A percentile compares a stretch with the other conserved stretches of the same genome.
Conservation (phyloP, 1,140 invertebrate genomes). For the Brachionus plicatilis region DNA sequence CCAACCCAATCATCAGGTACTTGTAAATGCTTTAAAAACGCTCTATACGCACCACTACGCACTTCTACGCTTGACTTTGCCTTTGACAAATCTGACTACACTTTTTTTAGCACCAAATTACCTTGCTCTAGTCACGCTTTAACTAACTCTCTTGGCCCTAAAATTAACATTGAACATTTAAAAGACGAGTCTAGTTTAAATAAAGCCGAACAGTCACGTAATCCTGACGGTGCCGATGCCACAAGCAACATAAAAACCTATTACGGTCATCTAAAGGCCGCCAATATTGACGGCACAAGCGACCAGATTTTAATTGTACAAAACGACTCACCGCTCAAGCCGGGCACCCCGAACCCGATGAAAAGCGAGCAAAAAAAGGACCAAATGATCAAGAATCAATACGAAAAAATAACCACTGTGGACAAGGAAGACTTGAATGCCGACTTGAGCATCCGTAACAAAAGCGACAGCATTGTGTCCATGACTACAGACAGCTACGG, state of each 20-base stretch:
- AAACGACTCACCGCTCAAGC: not conserved
- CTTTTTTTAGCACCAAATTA: not conserved
- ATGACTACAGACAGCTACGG: slow-evolving; percentile 9
- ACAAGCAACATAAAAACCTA: not conserved
- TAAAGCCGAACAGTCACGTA: not conserved
- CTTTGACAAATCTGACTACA: not conserved
- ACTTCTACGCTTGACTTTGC: not conserved
- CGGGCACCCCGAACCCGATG: not conserved
- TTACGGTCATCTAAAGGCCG: not conserved
- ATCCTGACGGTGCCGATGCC: not conserved
- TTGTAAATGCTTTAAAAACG: slow-evolving; percentile 22
- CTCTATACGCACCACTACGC: not conserved
- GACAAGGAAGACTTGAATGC: not conserved
- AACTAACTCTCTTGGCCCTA: not conserved
- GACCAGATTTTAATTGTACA: not conserved
- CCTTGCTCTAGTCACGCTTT: not conserved
- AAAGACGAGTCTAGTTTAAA: slow-evolving; percentile 16
- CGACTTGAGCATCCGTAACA: not conserved
- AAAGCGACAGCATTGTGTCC: slow-evolving; percentile 25
- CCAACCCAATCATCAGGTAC: slow-evolving; percentile 4
- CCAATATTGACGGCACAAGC: not conserved
- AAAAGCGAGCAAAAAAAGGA: not conserved
- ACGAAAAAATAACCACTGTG: not conserved
- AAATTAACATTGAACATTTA: slow-evolving; percentile 29
- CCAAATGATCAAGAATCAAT: not conserved